These are phyloP conservation scores for Melipona beecheii DNA, from an alignment of 2,888 invertebrate species.

Conservation along the genomic window DNA sequence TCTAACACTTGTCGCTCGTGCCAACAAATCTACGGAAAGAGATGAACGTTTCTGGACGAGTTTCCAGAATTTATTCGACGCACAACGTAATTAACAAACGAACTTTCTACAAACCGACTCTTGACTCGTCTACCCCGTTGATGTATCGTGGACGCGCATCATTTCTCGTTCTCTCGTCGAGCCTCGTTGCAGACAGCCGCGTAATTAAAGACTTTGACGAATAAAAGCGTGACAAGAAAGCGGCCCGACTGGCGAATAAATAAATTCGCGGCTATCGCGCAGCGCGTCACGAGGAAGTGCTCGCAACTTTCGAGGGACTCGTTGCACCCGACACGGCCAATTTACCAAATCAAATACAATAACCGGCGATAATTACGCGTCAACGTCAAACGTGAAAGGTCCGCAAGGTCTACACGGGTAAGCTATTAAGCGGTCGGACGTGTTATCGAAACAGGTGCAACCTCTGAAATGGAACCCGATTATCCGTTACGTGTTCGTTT, in stretches of 20 bases:
- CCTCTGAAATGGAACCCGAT: background rate
- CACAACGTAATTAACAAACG: conserved; percentile 25
- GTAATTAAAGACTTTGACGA: conserved; percentile 27
- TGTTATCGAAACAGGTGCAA: conserved; percentile 20
- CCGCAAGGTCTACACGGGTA: background rate
- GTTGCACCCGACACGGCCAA: background rate
- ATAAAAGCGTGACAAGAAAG: conserved; percentile 25
- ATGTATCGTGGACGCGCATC: no score
- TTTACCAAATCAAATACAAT: conserved; percentile 19
- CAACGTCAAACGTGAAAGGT: conserved; percentile 19
- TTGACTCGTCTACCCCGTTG: no score
- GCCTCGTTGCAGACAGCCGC: conserved; percentile 9
- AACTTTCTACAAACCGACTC: conserved; percentile 15
- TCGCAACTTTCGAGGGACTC: no score
- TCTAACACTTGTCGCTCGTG: background rate
- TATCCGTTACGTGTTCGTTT: background rate
- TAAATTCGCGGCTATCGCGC: background rate
- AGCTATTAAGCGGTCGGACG: background rate
- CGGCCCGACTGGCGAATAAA: background rate
- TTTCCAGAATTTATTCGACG: background rate
- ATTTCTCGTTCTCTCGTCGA: background rate
- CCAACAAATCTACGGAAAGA: background rate
- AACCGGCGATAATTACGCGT: conserved; percentile 17
- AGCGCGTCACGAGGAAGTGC: no score
- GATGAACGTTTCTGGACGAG: background rate